Evolutionary conservation across 2,888 invertebrate genomes (phyloP), one percentile per base, ranked within the genome.

Genomic region (Crocallis elinguaria): DNA sequence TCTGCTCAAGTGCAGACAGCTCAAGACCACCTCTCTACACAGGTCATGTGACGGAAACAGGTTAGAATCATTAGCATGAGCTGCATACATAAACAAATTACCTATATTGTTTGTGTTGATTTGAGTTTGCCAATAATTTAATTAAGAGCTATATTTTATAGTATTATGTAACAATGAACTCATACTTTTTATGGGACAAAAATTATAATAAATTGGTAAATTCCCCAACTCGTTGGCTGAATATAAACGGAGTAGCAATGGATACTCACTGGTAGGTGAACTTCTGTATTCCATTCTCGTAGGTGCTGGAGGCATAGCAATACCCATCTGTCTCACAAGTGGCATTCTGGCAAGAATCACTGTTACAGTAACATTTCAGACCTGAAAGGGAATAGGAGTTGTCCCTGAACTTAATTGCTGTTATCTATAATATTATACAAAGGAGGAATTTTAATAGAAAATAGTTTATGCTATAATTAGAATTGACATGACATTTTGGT

Each of bases 271-370:
- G 95, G 92, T 95, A 96, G 49, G 94, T 94, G 79, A 94, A 94
- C 65, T 93, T 93, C 66, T 93, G 90, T 44, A 84, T 84, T 39
- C 93, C 94, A 72, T 94, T 93, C 45, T 93, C 92, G 64, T 94
- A 77, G 58, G 93, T 94, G 57, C 95, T 95, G 49, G 97, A 95
- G 2, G 97, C 96, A 74, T 96, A 97, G 82, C 98, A 98, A 78
- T 94, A 95, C 33, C 98, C 98, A 86, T 97, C 97, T 3, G 98
- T 98, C 82, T 94, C 95, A 86, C 98, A 98, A 23, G 96, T 96
- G 75, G 94, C 92, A 80, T 97, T 96, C 44, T 93, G 93, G 9
- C 94, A 94, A 72, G 95, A 94, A 77, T 96, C 96, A 75, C 95
- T 94, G 85, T 97, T 97, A 90, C 97, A 98, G 86, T 95, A 95